A percentile compares a stretch with the other conserved stretches of the same genome.
phyloP scores from a whole-genome alignment of 2,888 invertebrate species.

The Leucophenga maculata region DNA sequence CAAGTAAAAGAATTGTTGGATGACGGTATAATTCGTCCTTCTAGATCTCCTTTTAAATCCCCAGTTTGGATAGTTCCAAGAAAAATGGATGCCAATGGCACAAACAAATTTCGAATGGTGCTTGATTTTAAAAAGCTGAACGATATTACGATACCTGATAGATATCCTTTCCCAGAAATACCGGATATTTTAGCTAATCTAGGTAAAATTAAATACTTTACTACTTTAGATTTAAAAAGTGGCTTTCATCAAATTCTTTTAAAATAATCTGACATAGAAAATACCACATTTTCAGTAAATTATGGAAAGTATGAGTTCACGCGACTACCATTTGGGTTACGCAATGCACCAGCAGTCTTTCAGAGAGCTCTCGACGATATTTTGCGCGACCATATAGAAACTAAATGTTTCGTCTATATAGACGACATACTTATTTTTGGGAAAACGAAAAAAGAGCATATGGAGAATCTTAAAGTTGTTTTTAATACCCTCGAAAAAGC shows the following conservation, averaged over 20 bases:
- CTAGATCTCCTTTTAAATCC: constrained; percentile 41
- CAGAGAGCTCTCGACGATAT: constrained; percentile 30
- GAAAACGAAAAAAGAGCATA: constrained; percentile 18
- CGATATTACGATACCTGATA: background rate
- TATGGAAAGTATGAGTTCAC: constrained; percentile 22
- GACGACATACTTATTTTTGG: constrained; percentile 35
- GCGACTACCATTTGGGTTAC: background rate
- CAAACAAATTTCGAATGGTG: constrained; percentile 17
- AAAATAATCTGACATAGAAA: constrained; percentile 28
- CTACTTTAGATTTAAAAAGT: no score
- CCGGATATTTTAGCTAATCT: no score
- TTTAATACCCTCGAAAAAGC: constrained; percentile 15
- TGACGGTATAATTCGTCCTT: constrained; percentile 49
- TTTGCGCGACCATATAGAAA: constrained; percentile 27
- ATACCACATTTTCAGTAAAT: constrained; percentile 37
- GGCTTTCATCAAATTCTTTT: constrained; percentile 29
- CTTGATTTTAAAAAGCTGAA: background rate
- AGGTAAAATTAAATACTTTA: no score
- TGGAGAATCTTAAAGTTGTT: background rate
- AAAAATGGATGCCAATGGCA: constrained; percentile 9
- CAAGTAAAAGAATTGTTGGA: constrained; percentile 55
- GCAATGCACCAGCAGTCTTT: constrained; percentile 35
- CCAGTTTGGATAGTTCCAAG: constrained; percentile 33
- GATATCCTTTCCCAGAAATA: constrained; percentile 22
- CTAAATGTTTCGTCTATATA: constrained; percentile 34